Conservation (phyloP, 2,888 invertebrate species). For the Linnaemya vulpina region DNA sequence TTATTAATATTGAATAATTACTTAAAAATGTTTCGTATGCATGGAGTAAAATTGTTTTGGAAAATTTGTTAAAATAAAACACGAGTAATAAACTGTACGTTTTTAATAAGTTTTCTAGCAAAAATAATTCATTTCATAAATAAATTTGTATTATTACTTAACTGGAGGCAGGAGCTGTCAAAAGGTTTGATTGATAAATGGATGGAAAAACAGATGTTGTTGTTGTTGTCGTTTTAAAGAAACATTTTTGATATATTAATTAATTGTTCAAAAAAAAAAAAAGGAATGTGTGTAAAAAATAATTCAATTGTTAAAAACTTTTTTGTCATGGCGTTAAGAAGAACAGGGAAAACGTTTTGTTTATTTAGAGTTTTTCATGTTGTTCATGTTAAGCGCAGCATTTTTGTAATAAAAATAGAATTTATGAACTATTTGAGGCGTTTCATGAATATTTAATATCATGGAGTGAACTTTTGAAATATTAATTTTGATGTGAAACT, state of each 20-base stretch:
- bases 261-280: no score
- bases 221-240: background rate
- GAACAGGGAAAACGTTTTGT: no score
- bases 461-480: no score
- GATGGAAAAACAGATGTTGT: background rate
- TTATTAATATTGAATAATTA: slow-evolving; percentile 48
- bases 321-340: no score
- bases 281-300: no score
- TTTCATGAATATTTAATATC: no score
- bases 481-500: no score
- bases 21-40: slow-evolving; percentile 2
- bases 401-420: no score
- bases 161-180: background rate
- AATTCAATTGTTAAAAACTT: no score
- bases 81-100: slow-evolving; percentile 23
- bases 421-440: no score
- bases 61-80: background rate
- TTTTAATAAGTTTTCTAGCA: slow-evolving; percentile 10
- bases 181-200: background rate
- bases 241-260: background rate
- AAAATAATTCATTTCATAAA: slow-evolving; percentile 8
- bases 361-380: no score
- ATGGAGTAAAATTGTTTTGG: slow-evolving; percentile 4
- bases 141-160: background rate
- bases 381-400: no score